Percentiles rank a stretch among this genome's conserved stretches.
phyloP scores from a whole-genome alignment of 2,113 vertebrate genomes.

The Chaetodon auriga region DNA sequence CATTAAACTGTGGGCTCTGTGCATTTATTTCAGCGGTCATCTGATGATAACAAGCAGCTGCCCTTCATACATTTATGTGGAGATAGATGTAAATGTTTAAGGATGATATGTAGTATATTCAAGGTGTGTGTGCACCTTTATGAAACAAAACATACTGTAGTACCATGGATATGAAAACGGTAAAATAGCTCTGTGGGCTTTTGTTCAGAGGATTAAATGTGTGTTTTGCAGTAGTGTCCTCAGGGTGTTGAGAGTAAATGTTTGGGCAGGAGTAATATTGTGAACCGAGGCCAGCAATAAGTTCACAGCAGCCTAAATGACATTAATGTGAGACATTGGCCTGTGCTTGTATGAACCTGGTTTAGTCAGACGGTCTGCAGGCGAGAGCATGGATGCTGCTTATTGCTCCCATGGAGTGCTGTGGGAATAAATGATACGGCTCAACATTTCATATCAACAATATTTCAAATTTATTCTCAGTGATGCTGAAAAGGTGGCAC shows the following conservation, averaged over 20 bases:
- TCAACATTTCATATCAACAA: slow-evolving; percentile 45
- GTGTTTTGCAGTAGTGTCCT: slow-evolving; percentile 16
- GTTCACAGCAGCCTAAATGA: slow-evolving; percentile 37
- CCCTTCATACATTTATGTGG: background rate
- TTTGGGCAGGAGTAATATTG: slow-evolving; percentile 29
- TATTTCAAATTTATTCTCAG: slow-evolving; percentile 64
- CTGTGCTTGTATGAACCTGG: background rate
- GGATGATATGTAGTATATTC: background rate
- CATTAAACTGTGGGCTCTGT: background rate
- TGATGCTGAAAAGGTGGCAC: slow-evolving; percentile 3
- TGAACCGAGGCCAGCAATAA: slow-evolving; percentile 35
- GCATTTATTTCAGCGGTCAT: background rate
- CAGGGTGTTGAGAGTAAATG: slow-evolving; percentile 20
- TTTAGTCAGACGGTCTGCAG: background rate
- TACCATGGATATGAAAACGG: too few relatives aligned
- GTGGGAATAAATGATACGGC: background rate
- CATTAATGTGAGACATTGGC: slow-evolving; percentile 38
- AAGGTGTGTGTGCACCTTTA: background rate
- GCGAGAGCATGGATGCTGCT: background rate
- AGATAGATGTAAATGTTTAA: slow-evolving; percentile 25
- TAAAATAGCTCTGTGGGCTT: background rate
- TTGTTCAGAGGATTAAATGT: background rate
- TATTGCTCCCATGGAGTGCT: background rate
- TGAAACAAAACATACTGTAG: slow-evolving; percentile 1
- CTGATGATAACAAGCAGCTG: background rate